phyloP scores from a whole-genome alignment of 2,113 vertebrate genomes.

The Cephalopholis sonnerati region DNA sequence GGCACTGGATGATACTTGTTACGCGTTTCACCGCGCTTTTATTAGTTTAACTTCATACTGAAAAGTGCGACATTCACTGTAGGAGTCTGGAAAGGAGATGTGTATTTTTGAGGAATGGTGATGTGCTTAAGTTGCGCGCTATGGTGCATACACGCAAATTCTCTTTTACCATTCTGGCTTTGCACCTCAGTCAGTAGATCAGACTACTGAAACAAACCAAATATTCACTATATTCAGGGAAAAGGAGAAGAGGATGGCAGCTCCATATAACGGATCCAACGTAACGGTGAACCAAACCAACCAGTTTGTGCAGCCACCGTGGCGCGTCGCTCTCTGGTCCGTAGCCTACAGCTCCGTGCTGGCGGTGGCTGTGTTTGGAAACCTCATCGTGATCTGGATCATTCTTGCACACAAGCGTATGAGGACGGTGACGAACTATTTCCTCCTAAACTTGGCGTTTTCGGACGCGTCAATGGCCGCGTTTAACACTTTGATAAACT shows the following conservation, averaged over 20 bases:
- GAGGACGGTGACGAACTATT: slow-evolving; percentile 97
- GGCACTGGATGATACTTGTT: slow-evolving; percentile 35
- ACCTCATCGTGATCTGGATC: slow-evolving; percentile 97
- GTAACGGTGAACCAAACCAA: slow-evolving; percentile 87
- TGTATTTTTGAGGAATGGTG: not conserved
- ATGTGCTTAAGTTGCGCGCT: slow-evolving; percentile 40
- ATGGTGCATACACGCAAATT: slow-evolving; percentile 37
- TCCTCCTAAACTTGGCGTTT: slow-evolving; percentile 95
- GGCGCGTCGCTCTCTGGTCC: slow-evolving; percentile 96
- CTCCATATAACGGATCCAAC: slow-evolving; percentile 79
- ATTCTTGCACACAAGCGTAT: slow-evolving; percentile 97
- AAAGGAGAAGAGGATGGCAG: slow-evolving; percentile 73
- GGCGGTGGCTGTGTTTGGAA: slow-evolving; percentile 94
- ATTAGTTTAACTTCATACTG: not conserved
- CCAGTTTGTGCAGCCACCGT: slow-evolving; percentile 94
- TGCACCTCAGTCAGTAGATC: slow-evolving; percentile 6
- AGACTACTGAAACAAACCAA: not conserved
- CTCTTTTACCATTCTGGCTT: not conserved
- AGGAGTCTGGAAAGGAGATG: not conserved
- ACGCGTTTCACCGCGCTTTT: not conserved
- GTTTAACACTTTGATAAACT: slow-evolving; percentile 96
- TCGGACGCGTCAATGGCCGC: slow-evolving; percentile 97
- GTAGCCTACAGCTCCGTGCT: slow-evolving; percentile 92
- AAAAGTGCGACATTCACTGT: not conserved
- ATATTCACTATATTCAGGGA: not conserved